phyloP scores from a whole-genome alignment of 2,113 vertebrate genomes.

The Laticauda laticaudata region DNA sequence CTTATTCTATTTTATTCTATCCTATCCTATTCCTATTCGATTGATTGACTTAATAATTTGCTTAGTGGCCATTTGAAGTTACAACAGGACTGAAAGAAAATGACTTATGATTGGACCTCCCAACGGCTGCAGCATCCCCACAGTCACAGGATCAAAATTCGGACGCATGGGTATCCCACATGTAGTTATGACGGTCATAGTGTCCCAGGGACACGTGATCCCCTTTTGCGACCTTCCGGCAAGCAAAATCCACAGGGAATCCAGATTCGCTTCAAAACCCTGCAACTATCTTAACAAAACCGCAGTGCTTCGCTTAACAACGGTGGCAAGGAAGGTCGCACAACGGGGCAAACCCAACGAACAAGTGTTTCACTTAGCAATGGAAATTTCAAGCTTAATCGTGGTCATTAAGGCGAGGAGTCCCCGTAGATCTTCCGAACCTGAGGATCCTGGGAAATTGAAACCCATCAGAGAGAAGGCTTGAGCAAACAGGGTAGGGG shows the following conservation, averaged over 20 bases:
- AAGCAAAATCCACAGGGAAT: neutral
- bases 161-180: neutral
- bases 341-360: neutral
- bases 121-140: neutral
- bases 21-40: too few relatives aligned
- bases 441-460: neutral
- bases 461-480: neutral
- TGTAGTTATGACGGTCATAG: too few relatives aligned
- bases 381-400: fast-evolving
- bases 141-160: neutral
- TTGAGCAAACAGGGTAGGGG: neutral
- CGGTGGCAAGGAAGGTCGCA: neutral
- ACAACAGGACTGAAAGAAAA: too few relatives aligned
- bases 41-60: too few relatives aligned
- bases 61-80: too few relatives aligned
- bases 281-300: neutral
- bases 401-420: neutral
- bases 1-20: too few relatives aligned
- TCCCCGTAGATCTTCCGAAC: neutral
- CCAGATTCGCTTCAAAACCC: neutral
- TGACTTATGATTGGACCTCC: too few relatives aligned
- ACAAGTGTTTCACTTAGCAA: neutral
- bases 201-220: too few relatives aligned
- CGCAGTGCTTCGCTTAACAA: neutral
- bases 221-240: too few relatives aligned